Conservation (phyloP, 2,888 invertebrate genomes). For the Trypoxylon attenuatum region DNA sequence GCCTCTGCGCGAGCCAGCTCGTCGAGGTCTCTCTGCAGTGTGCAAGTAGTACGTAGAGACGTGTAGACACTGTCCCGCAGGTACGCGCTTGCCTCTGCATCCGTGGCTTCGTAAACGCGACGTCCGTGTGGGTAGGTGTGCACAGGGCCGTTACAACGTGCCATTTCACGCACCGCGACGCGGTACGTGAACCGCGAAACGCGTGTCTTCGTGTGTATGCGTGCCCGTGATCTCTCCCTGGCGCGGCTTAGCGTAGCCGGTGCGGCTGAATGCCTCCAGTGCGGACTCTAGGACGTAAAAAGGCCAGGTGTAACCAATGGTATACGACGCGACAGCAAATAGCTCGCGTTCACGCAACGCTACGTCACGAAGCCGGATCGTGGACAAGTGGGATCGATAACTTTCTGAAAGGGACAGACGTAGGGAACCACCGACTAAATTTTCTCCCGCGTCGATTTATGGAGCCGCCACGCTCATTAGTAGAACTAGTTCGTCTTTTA, state of each 20-base stretch:
- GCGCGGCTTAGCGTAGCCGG: constrained; percentile 1
- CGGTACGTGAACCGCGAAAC: constrained; percentile 30
- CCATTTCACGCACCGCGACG: constrained; percentile 33
- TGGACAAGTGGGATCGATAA: constrained; percentile 23
- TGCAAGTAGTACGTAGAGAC: constrained; percentile 5
- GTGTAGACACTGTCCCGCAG: background rate
- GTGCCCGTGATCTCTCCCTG: constrained; percentile 4
- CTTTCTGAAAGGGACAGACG: constrained; percentile 14
- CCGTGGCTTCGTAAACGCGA: background rate
- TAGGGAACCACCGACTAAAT: background rate
- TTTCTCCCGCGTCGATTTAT: background rate
- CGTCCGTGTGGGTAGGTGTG: constrained; percentile 3
- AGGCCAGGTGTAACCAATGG: constrained; percentile 16
- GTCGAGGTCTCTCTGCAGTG: constrained; percentile 12
- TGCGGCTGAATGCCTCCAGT: background rate
- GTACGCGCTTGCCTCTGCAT: background rate
- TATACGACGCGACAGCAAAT: constrained; percentile 26
- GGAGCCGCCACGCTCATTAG: background rate
- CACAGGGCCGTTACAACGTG: constrained; percentile 18
- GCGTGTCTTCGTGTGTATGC: constrained; percentile 20
- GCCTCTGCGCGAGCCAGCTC: constrained; percentile 39
- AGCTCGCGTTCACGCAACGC: constrained; percentile 31
- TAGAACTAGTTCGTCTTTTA: background rate
- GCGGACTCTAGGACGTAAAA: constrained; percentile 16
- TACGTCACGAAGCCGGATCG: constrained; percentile 24